These are phyloP conservation scores for Botia almorhae DNA, from an alignment of 2,797 vertebrate species.

Conservation along the genomic window DNA sequence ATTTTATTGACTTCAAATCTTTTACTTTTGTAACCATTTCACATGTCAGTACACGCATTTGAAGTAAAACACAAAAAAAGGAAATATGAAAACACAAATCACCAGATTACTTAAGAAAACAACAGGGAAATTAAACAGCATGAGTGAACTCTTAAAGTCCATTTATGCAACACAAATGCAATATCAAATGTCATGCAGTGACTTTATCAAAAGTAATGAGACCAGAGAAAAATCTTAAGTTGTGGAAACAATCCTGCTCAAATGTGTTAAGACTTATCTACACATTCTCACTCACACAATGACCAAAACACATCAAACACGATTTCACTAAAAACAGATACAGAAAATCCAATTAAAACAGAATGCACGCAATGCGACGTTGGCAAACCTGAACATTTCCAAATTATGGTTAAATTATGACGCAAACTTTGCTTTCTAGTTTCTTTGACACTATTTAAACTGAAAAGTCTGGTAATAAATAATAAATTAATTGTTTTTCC, in stretches of 20 bases:
- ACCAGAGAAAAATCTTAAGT: conserved; percentile 57
- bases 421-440: conserved; percentile 4
- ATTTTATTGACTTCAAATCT: neutral
- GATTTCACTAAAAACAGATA: conserved; percentile 17
- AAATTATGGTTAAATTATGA: conserved; percentile 23
- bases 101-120: conserved; percentile 26
- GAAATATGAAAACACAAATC: conserved; percentile 30
- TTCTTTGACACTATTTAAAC: conserved; percentile 1
- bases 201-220: conserved; percentile 61
- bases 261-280: conserved; percentile 35
- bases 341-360: conserved; percentile 31
- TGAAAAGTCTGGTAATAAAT: conserved; percentile 7
- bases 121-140: conserved; percentile 15
- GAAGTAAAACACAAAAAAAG: conserved; percentile 30
- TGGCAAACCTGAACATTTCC: conserved; percentile 48
- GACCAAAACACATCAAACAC: conserved; percentile 40
- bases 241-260: conserved; percentile 49
- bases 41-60: conserved; percentile 39
- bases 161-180: conserved; percentile 43
- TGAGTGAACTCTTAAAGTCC: conserved; percentile 55
- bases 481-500: conserved; percentile 12
- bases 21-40: conserved; percentile 40
- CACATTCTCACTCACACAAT: conserved; percentile 24
- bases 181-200: conserved; percentile 56
- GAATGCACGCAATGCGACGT: conserved; percentile 14